Percentiles rank a stretch among this genome's conserved stretches.
Evolutionary conservation across 2,888 invertebrate species (phyloP).

Genomic region (Ectropis crepuscularia): DNA sequence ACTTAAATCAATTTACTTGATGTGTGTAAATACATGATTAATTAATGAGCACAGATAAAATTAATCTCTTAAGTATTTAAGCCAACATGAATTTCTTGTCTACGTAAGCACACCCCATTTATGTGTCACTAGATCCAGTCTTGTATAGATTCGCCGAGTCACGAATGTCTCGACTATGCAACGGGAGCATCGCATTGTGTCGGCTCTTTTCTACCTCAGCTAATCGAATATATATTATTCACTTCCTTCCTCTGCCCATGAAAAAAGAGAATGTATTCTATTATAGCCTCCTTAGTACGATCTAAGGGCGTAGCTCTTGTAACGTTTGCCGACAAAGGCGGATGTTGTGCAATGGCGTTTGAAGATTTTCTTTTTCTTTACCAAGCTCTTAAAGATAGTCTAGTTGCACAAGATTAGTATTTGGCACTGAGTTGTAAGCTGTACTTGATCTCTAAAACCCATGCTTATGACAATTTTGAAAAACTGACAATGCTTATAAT

Average conservation of each 20-base stretch:
- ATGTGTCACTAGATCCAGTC: slow-evolving; percentile 27
- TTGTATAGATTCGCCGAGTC: slow-evolving; percentile 40
- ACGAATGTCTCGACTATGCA: slow-evolving; percentile 49
- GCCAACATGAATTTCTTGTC: not conserved
- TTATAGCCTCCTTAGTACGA: slow-evolving; percentile 42
- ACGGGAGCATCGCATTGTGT: slow-evolving; percentile 53
- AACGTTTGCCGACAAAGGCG: slow-evolving; percentile 51
- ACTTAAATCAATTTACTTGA: too few species aligned
- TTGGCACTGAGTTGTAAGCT: too few species aligned
- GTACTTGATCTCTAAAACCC: too few species aligned
- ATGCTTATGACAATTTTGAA: too few species aligned
- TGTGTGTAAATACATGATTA: not conserved
- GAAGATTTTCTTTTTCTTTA: not conserved
- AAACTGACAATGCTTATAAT: too few species aligned
- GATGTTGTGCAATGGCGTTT: slow-evolving; percentile 40
- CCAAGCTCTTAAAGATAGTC: too few species aligned
- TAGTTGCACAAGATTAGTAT: too few species aligned
- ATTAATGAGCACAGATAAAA: not conserved
- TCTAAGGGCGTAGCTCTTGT: slow-evolving; percentile 56
- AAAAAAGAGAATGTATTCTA: slow-evolving; percentile 51
- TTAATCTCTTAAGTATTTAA: slow-evolving; percentile 12
- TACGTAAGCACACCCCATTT: slow-evolving; percentile 32
- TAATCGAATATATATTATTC: slow-evolving; percentile 75
- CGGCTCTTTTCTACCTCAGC: slow-evolving; percentile 55
- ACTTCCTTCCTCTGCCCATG: slow-evolving; percentile 67